Evolutionary conservation across 64 coral and sea anemone genomes (phyloP), one percentile per base, ranked within the genome.

Genomic region (Montipora cactus): DNA sequence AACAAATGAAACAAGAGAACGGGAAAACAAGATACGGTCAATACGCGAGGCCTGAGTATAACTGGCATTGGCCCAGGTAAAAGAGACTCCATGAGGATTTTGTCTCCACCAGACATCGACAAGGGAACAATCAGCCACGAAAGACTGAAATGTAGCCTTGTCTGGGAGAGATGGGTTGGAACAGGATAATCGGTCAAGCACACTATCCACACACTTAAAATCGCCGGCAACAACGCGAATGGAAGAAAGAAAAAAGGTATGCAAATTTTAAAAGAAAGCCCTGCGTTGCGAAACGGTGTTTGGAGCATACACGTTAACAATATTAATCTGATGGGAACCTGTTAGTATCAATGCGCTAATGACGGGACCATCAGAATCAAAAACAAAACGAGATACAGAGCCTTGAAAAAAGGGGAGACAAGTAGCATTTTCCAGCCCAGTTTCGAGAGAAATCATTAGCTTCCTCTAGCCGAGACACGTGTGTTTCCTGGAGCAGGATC

Each of bases 21-120:
- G n/a, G n/a, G n/a, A n/a, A n/a, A n/a, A n/a, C n/a, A n/a, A n/a
- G n/a, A n/a, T n/a, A n/a, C n/a, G n/a, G n/a, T n/a, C n/a, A n/a
- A n/a, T n/a, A n/a, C n/a, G n/a, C n/a, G n/a, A n/a, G n/a, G n/a
- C n/a, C n/a, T n/a, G n/a, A n/a, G n/a, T 9, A 18, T 13, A 64
- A 20, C 59, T 51, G 8, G 59, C 3, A 14, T 80, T 94, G 1
- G 44, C 52, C 92, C 92, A 94, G 2, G 87, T 74, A 11, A 74
- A 89, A 1, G 22, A 9, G 4, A 22, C 16, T 0, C 1, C 7
- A 3, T 10, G 2, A 0, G 92, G 92, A 51, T 94, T 75, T 0
- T 44, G 0, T 4, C 8, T 18, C 7, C 77, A 66, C 84, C 84
- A 94, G 5, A 50, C 4, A n/a, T 94, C 86, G 0, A 81, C 3